These are phyloP conservation scores for Heterochromis multidens DNA, from an alignment of 2,113 vertebrate species.

Conservation along the genomic window DNA sequence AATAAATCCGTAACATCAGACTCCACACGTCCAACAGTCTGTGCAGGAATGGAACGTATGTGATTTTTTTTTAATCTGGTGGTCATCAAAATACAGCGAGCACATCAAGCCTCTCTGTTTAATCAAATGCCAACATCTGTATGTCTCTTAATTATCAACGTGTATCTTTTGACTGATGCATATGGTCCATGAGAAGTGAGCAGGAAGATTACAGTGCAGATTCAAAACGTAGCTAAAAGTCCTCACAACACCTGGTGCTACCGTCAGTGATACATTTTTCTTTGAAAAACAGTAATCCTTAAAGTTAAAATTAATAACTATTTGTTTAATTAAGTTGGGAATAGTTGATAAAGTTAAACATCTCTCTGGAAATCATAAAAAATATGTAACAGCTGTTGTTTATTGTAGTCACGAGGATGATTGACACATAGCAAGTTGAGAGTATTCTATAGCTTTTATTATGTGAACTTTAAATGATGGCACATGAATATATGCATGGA, in stretches of 20 bases:
- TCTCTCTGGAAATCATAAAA: background rate
- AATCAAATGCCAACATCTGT: constrained; percentile 52
- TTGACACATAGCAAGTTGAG: constrained; percentile 3
- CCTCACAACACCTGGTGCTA: constrained; percentile 30
- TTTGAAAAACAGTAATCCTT: constrained; percentile 1
- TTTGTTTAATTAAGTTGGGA: background rate
- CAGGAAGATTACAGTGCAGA: background rate
- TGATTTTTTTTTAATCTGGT: background rate
- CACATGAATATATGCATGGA: background rate
- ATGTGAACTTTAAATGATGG: background rate
- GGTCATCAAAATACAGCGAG: constrained; percentile 22
- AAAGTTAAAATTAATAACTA: background rate
- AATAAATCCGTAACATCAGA: constrained; percentile 23
- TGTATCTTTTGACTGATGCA: constrained; percentile 3
- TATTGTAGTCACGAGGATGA: background rate
- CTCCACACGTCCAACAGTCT: constrained; percentile 11
- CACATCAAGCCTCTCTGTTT: constrained; percentile 23
- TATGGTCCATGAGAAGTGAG: constrained; percentile 12
- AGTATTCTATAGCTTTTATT: background rate
- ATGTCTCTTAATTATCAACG: constrained; percentile 38
- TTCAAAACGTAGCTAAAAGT: background rate
- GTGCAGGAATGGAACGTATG: background rate
- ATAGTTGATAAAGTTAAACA: background rate
- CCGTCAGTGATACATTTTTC: background rate
- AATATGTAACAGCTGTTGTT: constrained; percentile 42